A percentile compares a stretch with the other conserved stretches of the same genome.
These are phyloP conservation scores for Eretmochelys imbricata DNA, from an alignment of 2,113 vertebrate genomes.

Conservation along the genomic window DNA sequence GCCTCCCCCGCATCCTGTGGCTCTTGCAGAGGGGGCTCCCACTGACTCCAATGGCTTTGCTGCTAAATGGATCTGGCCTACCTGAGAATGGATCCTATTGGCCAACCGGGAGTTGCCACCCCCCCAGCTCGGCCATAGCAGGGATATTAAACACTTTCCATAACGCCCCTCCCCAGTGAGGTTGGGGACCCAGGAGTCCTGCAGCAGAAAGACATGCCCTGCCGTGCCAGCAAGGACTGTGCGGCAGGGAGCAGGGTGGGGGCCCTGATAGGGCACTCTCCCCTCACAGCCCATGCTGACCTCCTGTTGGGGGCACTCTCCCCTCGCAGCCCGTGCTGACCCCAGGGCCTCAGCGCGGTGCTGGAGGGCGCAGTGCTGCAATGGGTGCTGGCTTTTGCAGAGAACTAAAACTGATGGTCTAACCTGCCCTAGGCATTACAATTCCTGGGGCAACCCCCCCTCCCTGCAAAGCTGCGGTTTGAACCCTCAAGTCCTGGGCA, in stretches of 20 bases:
- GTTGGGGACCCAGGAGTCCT: neutral
- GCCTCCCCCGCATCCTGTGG: too few species aligned
- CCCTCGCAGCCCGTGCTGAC: neutral
- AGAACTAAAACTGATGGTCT: neutral
- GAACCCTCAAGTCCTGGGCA: neutral
- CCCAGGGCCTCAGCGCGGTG: neutral
- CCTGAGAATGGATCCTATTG: neutral
- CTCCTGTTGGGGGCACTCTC: accelerated
- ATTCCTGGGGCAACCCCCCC: neutral
- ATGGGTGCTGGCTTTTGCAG: neutral
- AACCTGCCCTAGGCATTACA: neutral
- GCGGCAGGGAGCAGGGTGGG: neutral
- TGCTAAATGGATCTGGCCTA: neutral
- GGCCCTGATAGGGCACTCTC: neutral
- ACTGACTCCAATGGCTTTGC: neutral
- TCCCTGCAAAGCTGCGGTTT: neutral
- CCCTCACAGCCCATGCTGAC: neutral
- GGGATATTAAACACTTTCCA: neutral
- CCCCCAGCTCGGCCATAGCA: neutral
- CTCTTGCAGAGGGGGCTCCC: neutral
- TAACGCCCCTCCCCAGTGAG: neutral
- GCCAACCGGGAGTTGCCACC: neutral
- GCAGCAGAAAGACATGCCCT: neutral
- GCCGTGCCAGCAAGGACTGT: neutral
- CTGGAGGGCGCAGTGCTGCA: neutral